Percentiles rank a stretch among this genome's conserved stretches.
phyloP scores from a whole-genome alignment of 2,888 invertebrate genomes.

The Eugnorisma glareosa region DNA sequence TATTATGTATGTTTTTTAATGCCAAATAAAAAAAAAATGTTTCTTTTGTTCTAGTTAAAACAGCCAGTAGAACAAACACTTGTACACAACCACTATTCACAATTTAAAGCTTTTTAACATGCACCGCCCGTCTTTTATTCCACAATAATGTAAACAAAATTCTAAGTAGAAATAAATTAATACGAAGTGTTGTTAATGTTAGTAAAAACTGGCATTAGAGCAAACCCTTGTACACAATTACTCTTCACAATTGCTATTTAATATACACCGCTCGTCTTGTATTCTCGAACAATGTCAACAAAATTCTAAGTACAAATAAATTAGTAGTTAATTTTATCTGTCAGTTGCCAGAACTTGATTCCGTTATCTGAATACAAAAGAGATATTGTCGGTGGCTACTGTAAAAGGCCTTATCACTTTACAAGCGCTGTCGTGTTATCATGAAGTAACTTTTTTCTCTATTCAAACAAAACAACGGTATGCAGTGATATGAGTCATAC shows the following conservation, averaged over 20 bases:
- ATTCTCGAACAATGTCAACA: constrained; percentile 23
- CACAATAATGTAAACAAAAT: constrained; percentile 32
- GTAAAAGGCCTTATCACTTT: constrained; percentile 47
- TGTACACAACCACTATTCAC: too few relatives aligned
- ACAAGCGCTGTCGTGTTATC: constrained; percentile 45
- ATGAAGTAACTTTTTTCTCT: constrained; percentile 34
- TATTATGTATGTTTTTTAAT: too few relatives aligned
- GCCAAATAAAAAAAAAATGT: too few relatives aligned
- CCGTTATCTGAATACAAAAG: constrained; percentile 61
- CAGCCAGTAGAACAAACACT: too few relatives aligned
- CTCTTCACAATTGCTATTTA: constrained; percentile 1
- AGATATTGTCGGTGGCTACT: constrained; percentile 50
- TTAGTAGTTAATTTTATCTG: constrained; percentile 44
- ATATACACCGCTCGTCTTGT: constrained; percentile 16
- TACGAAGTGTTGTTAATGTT: too few relatives aligned
- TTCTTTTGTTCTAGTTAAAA: too few relatives aligned
- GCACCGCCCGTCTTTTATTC: constrained; percentile 17
- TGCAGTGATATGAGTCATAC: constrained; percentile 20
- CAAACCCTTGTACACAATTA: not conserved
- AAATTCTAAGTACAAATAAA: constrained; percentile 42
- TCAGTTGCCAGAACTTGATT: constrained; percentile 56
- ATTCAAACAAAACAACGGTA: constrained; percentile 20
- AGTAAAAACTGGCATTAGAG: not conserved
- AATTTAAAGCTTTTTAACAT: constrained; percentile 4
- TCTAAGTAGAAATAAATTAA: constrained; percentile 36